phyloP scores from a whole-genome alignment of 1,140 invertebrate species.

The Bombus pascuorum region DNA sequence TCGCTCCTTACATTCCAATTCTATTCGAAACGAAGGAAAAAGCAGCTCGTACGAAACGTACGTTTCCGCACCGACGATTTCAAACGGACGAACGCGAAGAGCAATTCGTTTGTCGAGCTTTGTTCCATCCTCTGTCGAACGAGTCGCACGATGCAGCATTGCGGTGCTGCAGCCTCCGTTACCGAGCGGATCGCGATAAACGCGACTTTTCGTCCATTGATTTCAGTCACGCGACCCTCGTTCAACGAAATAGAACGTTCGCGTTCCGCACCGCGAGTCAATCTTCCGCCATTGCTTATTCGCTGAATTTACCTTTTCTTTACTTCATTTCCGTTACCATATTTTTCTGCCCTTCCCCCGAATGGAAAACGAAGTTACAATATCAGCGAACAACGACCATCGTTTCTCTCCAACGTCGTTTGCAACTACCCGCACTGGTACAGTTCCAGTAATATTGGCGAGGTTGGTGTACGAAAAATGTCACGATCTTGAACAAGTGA shows the following conservation, averaged over 20 bases:
- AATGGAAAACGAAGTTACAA: not conserved
- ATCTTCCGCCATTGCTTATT: not conserved
- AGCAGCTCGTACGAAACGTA: not conserved
- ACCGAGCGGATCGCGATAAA: conserved; percentile 10
- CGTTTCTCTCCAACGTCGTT: not conserved
- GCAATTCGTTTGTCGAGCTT: not conserved
- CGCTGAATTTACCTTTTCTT: not conserved
- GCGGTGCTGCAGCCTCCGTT: not conserved
- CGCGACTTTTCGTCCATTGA: conserved; percentile 27
- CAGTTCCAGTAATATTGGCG: too few relatives aligned
- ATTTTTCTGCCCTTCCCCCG: not conserved
- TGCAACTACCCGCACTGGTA: not conserved
- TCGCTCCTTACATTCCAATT: too few relatives aligned
- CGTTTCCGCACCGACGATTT: not conserved
- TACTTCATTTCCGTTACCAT: too few relatives aligned
- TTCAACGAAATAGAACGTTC: conserved; percentile 22
- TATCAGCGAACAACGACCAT: not conserved
- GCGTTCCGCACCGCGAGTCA: not conserved
- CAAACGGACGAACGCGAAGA: not conserved
- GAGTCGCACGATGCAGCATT: not conserved
- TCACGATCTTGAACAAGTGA: too few relatives aligned
- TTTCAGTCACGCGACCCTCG: conserved; percentile 11
- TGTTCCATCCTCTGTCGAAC: not conserved
- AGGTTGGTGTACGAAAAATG: too few relatives aligned
- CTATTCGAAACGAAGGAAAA: not conserved